Conservation (phyloP, 2,797 vertebrate genomes). For the Urosaurus nigricauda region DNA sequence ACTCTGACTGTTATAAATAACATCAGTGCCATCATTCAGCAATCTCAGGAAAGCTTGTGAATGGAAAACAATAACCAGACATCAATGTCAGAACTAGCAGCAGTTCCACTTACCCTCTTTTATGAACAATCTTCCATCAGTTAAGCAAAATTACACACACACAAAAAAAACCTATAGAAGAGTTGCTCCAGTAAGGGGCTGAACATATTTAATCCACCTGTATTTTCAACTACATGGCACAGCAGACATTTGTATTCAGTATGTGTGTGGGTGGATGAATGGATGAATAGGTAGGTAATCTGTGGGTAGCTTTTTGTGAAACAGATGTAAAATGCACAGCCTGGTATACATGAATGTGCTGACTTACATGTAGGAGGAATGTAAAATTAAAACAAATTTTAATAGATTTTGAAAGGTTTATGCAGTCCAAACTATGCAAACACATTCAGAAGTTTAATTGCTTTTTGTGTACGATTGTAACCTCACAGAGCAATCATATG, state of each 20-base stretch:
- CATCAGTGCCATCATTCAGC: slow-evolving; percentile 57
- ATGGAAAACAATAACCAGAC: slow-evolving; percentile 41
- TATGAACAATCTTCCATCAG: slow-evolving; percentile 59
- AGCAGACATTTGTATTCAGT: slow-evolving; percentile 42
- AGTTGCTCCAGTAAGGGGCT: slow-evolving; percentile 50
- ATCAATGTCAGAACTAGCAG: slow-evolving; percentile 54
- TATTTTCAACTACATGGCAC: slow-evolving; percentile 33
- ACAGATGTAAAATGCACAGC: neutral
- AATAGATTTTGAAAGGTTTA: neutral
- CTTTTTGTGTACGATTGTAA: neutral
- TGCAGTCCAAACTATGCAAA: neutral
- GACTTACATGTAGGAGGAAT: neutral
- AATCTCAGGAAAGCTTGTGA: slow-evolving; percentile 57
- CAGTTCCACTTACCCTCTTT: slow-evolving; percentile 59
- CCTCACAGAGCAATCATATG: neutral
- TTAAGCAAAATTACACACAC: slow-evolving; percentile 53
- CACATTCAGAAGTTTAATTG: neutral
- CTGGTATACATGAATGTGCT: neutral
- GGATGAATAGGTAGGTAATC: neutral
- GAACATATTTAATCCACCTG: slow-evolving; percentile 16
- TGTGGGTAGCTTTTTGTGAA: neutral
- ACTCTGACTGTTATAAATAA: slow-evolving; percentile 61
- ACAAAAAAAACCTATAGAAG: slow-evolving; percentile 56
- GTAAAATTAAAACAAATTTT: neutral
- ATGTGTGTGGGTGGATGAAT: neutral